Evolutionary conservation across 2,113 vertebrate species (phyloP).

Genomic region (Neolamprologus devosi): DNA sequence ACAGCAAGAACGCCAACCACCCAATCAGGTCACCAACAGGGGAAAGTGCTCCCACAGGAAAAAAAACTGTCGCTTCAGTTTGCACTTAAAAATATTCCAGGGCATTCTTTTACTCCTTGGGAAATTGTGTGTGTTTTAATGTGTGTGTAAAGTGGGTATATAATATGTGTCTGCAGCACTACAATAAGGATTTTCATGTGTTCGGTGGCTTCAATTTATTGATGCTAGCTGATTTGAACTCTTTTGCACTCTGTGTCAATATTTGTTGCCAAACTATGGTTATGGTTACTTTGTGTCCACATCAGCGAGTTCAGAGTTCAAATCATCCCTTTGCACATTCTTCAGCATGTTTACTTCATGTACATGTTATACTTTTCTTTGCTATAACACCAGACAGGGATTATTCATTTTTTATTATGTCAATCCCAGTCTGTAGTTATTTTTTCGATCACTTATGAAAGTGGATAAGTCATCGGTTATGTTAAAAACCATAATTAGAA

Average conservation of each 20-base stretch:
- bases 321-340: slow-evolving; percentile 35
- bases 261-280: slow-evolving; percentile 34
- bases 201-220: slow-evolving; percentile 21
- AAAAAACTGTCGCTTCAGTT: slow-evolving; percentile 16
- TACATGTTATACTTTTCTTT: slow-evolving; percentile 17
- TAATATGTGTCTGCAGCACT: background rate
- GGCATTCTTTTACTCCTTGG: slow-evolving; percentile 34
- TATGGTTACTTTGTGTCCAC: slow-evolving; percentile 27
- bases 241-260: slow-evolving; percentile 31
- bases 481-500: slow-evolving; percentile 33
- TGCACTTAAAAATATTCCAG: slow-evolving; percentile 29
- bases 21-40: slow-evolving; percentile 63
- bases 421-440: slow-evolving; percentile 9
- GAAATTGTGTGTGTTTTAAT: slow-evolving; percentile 13
- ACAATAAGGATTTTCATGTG: slow-evolving; percentile 9
- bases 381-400: slow-evolving; percentile 19
- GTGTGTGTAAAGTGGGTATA: background rate
- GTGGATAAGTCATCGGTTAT: background rate
- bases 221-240: slow-evolving; percentile 14
- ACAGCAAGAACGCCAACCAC: slow-evolving; percentile 33
- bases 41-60: slow-evolving; percentile 55
- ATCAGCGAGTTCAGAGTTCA: slow-evolving; percentile 14
- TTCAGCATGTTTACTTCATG: slow-evolving; percentile 11
- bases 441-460: slow-evolving; percentile 3
- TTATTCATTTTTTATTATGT: slow-evolving; percentile 13